Base-by-base conservation (phyloP, 2,113 vertebrate genomes). In the Tamias sibiricus region DNA sequence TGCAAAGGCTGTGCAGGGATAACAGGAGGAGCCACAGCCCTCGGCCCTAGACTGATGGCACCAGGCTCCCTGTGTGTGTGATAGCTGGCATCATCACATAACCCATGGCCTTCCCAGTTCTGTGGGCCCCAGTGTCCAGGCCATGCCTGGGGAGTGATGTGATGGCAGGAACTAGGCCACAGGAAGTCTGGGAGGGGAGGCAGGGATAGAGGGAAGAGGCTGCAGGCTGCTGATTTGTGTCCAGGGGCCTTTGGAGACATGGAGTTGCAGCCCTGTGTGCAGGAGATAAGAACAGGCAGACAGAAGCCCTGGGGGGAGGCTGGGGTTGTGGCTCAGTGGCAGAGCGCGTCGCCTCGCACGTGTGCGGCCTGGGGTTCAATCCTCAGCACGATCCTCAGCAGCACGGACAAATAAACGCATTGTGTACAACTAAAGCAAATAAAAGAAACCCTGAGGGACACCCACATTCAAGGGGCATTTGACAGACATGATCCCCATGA, bases 81-180 rank as follows among this genome's bases (percentile, higher is more conserved):
- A 54, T 54, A 6, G 7, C 20, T 19, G 7, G 54, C 54, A 1
- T 54, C 54, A 54, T 54, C 54, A 54, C 54, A 22, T 19, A 54
- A 20, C 19, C 54, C 6, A 1, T 54, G 19, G 54, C 54, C 37
- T 20, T 42, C 35, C 40, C 26, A 11, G 52, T 64, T 59, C 40
- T 57, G 49, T 44, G 24, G 72, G 13, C 40, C 74, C 17, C 7
- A 0, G 47, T 47, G 91, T 40, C 28, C 49, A 17, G 49, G 77
- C 47, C 35, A 0, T 0, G 7, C 82, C 49, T 1, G 16, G 4
- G 24, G 24, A 40, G 30, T 37, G 9, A 17, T 32, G 37, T 20
- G 57, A n/a, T 10, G 11, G 44, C 16, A 9, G 8, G 32, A 26
- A 8, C 20, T 37, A 35, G 11, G 64, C 74, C 16, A 5, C n/a